Evolutionary conservation across 2,797 vertebrate species (phyloP), one percentile per base, ranked within the genome.

Genomic region (Alfaro cultratus): DNA sequence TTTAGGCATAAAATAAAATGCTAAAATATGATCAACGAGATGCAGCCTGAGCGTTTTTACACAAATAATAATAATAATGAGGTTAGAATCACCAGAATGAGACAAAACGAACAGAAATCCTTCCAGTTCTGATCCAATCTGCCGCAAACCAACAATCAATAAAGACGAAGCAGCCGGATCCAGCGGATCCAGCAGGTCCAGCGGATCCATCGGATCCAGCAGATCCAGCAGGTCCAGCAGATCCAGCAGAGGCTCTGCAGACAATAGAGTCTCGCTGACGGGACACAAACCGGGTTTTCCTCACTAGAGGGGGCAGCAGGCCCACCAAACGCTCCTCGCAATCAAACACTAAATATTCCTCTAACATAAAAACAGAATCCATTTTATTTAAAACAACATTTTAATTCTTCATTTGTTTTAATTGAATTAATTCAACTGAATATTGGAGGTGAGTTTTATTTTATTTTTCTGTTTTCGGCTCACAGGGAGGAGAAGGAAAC

Each of bases 291-390:
- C n/a, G 76, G 36, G 84, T 43, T 71, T 70, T 83, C 88, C 93
- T 94, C 95, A 95, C 96, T 96, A 95, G 96, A 95, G 95, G 95
- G 95, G 93, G 95, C 95, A 91, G 83, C 93, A 92, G 84, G 87
- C 91, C 88, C 89, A 87, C 83, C 62, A 77, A 73, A 47, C 76
- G 75, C 81, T 34, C 71, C 78, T 67, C 80, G 39, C 80, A 49
- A 74, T 75, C 75, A 29, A 8, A n/a, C 68, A 9, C 7, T 1
- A 13, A 23, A 36, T 39, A 39, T 21, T 21, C 60, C 31, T 64
- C 18, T 4, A 41, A 12, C 26, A 55, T 1, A 13, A n/a, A n/a
- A 74, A 46, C 49, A 9, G 4, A 1, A 43, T 4, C n/a, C 10
- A 7, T 79, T 64, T 74, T 4, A 41, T 67, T 41, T 5, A 43